Conservation (phyloP, 1,140 invertebrate species). For the Littorina saxatilis region DNA sequence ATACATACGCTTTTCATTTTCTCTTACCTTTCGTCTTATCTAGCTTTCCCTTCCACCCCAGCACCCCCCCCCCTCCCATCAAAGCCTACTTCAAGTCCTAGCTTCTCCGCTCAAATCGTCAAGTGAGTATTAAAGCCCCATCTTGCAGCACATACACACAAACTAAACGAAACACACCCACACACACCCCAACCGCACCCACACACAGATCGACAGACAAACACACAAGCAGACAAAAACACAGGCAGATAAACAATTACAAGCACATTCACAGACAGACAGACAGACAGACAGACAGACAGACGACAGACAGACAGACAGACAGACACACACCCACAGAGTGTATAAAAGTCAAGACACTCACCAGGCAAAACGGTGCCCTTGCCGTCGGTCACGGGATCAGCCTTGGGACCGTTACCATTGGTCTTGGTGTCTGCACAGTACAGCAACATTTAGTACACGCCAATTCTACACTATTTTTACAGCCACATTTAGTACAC, state of each 20-base stretch:
- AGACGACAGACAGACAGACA: background rate
- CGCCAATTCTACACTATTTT: no score
- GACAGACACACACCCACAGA: conserved; percentile 3
- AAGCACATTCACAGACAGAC: background rate
- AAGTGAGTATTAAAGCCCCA: no score
- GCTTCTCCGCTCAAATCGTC: no score
- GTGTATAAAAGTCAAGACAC: no score
- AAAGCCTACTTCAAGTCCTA: no score
- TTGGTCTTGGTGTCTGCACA: background rate
- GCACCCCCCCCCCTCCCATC: background rate
- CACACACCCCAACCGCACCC: no score
- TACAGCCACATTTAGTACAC: no score
- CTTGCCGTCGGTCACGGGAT: no score
- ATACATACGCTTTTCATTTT: background rate
- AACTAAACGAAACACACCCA: no score
- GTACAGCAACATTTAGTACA: no score
- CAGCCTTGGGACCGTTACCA: background rate
- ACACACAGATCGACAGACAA: background rate
- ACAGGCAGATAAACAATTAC: background rate
- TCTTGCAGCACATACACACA: background rate
- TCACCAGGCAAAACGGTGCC: background rate
- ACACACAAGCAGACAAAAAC: background rate
- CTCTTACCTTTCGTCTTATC: background rate
- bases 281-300: background rate
- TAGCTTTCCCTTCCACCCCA: background rate